Evolutionary conservation across 2,888 invertebrate genomes (phyloP).

Genomic region (Ichneumon xanthorius): DNA sequence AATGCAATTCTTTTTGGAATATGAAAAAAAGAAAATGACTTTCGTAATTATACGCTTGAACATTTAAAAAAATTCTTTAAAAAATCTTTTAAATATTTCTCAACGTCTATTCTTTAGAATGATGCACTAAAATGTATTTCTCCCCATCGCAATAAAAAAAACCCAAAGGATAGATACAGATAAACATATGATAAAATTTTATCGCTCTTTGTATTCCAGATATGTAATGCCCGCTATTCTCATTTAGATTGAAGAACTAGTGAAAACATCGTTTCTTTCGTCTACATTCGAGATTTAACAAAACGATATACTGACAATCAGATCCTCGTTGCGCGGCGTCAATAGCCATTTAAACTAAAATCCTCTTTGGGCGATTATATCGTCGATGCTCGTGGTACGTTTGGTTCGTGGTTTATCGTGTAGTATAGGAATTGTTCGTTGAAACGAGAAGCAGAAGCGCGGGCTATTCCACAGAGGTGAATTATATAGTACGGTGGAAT

Average conservation of each 20-base stretch:
- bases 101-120: too few species aligned
- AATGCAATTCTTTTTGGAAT: neutral
- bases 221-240: too few species aligned
- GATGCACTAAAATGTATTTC: too few species aligned
- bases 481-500: constrained; percentile 44
- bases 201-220: too few species aligned
- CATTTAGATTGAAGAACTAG: too few species aligned
- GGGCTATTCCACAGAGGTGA: neutral
- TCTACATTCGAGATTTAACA: neutral
- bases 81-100: too few species aligned
- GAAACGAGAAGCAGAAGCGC: constrained; percentile 1
- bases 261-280: neutral
- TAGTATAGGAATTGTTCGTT: constrained; percentile 45
- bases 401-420: constrained; percentile 60
- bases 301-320: neutral
- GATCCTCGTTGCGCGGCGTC: neutral
- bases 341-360: neutral
- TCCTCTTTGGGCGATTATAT: constrained; percentile 48
- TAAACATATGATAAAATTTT: too few species aligned
- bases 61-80: too few species aligned
- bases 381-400: constrained; percentile 42
- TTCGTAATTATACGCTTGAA: neutral
- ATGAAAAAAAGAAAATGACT: neutral
- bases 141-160: too few species aligned
- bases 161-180: too few species aligned